Conservation (phyloP, 2,888 invertebrate species). For the Muscina levida region DNA sequence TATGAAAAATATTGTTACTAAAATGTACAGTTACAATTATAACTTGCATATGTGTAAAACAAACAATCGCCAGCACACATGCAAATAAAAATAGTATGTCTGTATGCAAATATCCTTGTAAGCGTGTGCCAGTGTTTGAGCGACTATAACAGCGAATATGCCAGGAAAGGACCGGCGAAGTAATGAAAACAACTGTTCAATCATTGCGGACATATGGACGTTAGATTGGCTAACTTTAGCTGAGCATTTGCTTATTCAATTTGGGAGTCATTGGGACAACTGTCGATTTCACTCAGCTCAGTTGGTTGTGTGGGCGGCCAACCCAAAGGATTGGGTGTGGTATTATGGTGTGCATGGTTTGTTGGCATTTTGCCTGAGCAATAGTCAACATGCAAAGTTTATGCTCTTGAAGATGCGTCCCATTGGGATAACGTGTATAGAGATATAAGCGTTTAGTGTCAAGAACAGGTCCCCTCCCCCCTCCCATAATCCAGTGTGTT, state of each 20-base stretch:
- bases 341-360: neutral
- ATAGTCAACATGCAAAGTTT: neutral
- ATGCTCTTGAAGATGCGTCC: neutral
- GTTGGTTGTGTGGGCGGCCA: neutral
- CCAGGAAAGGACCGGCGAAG: neutral
- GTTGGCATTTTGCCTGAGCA: neutral
- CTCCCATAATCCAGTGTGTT: too few relatives aligned
- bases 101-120: too few relatives aligned
- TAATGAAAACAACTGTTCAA: conserved; percentile 44
- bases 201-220: conserved; percentile 47
- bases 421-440: neutral
- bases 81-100: neutral
- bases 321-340: neutral
- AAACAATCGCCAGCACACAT: neutral
- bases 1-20: neutral
- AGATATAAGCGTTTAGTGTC: too few relatives aligned
- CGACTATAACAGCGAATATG: neutral
- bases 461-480: too few relatives aligned
- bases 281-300: neutral
- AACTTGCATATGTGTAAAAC: conserved; percentile 1
- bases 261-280: neutral
- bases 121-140: too few relatives aligned
- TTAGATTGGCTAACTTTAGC: neutral
- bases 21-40: conserved; percentile 29
- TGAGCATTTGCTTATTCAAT: neutral